phyloP scores from a whole-genome alignment of 2,113 vertebrate genomes.

The Baryphthengus martii region DNA sequence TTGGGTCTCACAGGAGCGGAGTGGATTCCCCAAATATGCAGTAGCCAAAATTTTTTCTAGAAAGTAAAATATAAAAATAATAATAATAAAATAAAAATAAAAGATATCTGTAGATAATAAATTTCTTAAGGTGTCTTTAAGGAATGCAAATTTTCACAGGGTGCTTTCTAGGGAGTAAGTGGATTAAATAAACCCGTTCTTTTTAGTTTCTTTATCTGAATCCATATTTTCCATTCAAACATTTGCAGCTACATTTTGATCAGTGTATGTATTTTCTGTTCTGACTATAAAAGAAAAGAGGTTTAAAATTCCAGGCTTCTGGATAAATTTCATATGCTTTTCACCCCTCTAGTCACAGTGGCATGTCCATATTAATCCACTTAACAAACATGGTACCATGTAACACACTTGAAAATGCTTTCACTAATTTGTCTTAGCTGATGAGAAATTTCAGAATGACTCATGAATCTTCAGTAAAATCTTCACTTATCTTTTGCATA shows the following conservation, averaged over 20 bases:
- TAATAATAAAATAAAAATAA: no score
- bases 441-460: neutral
- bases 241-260: neutral
- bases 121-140: neutral
- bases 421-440: neutral
- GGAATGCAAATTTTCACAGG: neutral
- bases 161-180: neutral
- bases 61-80: neutral
- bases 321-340: neutral
- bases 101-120: neutral
- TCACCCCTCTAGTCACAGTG: neutral
- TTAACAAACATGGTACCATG: neutral
- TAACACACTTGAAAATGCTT: neutral
- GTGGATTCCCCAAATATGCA: neutral
- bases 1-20: rapidly evolving
- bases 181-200: neutral
- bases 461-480: neutral
- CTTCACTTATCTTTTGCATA: neutral
- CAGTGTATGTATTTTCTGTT: neutral
- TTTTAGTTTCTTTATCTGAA: neutral
- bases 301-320: neutral
- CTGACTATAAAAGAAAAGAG: neutral
- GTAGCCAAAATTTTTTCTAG: neutral
- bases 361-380: neutral
- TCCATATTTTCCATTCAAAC: neutral